phyloP scores from a whole-genome alignment of 2,113 vertebrate species.

The Mola mola region DNA sequence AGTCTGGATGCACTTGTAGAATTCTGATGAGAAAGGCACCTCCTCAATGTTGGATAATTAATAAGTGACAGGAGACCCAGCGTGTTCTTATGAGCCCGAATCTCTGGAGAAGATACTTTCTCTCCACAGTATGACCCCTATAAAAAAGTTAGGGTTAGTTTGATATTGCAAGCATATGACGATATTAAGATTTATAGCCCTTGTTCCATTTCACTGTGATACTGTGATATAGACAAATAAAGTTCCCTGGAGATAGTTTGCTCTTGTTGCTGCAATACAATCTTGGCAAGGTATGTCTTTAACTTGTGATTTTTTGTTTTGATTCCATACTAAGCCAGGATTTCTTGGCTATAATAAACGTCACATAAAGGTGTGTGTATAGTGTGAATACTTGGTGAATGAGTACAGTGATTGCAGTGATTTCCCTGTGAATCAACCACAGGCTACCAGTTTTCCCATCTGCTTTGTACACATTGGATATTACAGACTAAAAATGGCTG shows the following conservation, averaged over 20 bases:
- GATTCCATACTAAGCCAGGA: too few relatives aligned
- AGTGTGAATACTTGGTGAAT: too few relatives aligned
- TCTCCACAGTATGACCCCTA: neutral
- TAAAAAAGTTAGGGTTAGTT: neutral
- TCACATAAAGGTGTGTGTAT: too few relatives aligned
- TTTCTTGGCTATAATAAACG: too few relatives aligned
- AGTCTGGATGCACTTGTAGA: neutral
- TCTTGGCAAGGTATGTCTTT: slow-evolving; percentile 13
- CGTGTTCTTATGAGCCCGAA: slow-evolving; percentile 15
- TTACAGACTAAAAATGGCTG: too few relatives aligned
- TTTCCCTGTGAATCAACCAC: slow-evolving; percentile 27
- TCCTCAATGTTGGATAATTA: slow-evolving; percentile 2
- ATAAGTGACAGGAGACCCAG: neutral
- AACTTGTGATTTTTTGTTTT: too few relatives aligned
- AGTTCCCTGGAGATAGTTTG: too few relatives aligned
- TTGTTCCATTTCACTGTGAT: slow-evolving; percentile 24
- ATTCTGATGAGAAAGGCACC: neutral
- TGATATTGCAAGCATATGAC: slow-evolving; percentile 4
- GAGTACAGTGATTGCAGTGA: too few relatives aligned
- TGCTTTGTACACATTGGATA: neutral
- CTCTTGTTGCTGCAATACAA: slow-evolving; percentile 22
- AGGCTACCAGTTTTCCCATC: neutral
- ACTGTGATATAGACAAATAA: slow-evolving; percentile 25
- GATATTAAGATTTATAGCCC: slow-evolving; percentile 38
- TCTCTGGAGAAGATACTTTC: neutral